A percentile compares a stretch with the other conserved stretches of the same genome.
These are phyloP conservation scores for Oscheius sp. DNA, from an alignment of 2,888 invertebrate genomes.

Conservation along the genomic window DNA sequence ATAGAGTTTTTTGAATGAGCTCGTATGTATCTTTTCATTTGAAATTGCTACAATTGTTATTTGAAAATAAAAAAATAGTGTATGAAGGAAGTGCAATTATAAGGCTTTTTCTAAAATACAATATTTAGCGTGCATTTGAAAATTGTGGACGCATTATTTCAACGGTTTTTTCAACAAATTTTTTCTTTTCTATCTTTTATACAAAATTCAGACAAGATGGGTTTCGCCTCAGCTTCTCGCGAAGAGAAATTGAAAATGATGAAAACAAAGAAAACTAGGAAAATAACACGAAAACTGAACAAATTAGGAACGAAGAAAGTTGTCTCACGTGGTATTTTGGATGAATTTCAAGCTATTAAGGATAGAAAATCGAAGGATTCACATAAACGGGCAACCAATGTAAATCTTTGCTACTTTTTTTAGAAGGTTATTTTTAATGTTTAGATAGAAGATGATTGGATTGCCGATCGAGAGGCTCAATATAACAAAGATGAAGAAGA, in stretches of 20 bases:
- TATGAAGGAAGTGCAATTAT: too few relatives aligned
- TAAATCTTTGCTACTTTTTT: conserved; percentile 24
- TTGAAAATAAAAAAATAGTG: too few relatives aligned
- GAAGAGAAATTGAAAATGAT: conserved; percentile 55
- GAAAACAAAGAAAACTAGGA: conserved; percentile 50
- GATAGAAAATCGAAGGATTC: conserved; percentile 39
- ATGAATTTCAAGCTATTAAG: conserved; percentile 50
- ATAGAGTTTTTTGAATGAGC: too few relatives aligned
- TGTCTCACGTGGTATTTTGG: conserved; percentile 42
- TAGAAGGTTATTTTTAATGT: neutral
- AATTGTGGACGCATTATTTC: too few relatives aligned
- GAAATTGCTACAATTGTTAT: too few relatives aligned
- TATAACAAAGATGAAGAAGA: conserved; percentile 52
- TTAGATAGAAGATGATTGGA: conserved; percentile 63
- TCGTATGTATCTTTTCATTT: too few relatives aligned
- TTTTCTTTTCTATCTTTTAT: neutral
- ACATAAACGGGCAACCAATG: conserved; percentile 42
- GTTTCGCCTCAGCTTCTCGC: conserved; percentile 48
- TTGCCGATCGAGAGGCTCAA: conserved; percentile 47
- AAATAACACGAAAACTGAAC: conserved; percentile 46
- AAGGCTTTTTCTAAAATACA: too few relatives aligned
- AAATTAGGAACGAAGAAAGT: conserved; percentile 45
- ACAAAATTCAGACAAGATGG: conserved; percentile 33
- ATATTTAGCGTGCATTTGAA: too few relatives aligned
- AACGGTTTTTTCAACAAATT: too few relatives aligned